Base-by-base conservation (phyloP, 2,797 vertebrate genomes). In the Balearica regulorum region DNA sequence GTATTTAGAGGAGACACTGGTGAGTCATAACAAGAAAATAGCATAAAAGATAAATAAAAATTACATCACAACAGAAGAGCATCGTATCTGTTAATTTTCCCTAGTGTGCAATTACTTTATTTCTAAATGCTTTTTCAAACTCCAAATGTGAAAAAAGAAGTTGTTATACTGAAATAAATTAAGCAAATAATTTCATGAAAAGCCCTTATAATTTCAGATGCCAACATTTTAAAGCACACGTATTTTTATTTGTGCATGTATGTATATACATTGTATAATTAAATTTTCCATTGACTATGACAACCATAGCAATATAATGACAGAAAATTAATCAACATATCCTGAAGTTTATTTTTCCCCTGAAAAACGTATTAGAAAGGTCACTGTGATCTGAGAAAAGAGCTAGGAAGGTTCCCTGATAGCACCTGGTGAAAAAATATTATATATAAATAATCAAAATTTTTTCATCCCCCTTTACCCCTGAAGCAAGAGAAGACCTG, bases 381-480 rank as follows among this genome's bases (percentile, higher is more conserved):
- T 98, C 94, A 97, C 94, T 97, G 97, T 98, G 98, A 98, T 98
- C 97, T 95, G 97, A 98, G 97, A 98, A 76, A 95, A 96, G n/a
- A 97, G 98, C 98, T 98, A 98, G 97, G 98, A 99, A 98, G 98
- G 98, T 99, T 99, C 98, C 98, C 98, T 98, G 98, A 99, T 98
- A 98, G 98, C 98, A 99, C 99, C 98, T 99, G 98, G 98, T 98
- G 97, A 98, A 99, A 97, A 99, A 99, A 98, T 98, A 98, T 97
- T 98, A 99, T 98, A 99, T 99, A 99, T 99, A 99, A 99, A 99
- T 99, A 99, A 99, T 99, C 97, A 99, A 99, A 98, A 98, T 98
- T 96, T 98, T 98, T 99, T 99, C 99, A 99, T 99, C 99, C 98
- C 86, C 98, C 98, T 98, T 98, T 99, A 98, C 98, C 99, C 99